A percentile compares a stretch with the other conserved stretches of the same genome.
Conservation (phyloP, 2,888 invertebrate species). For the Ashinkailepas kermadecensis region DNA sequence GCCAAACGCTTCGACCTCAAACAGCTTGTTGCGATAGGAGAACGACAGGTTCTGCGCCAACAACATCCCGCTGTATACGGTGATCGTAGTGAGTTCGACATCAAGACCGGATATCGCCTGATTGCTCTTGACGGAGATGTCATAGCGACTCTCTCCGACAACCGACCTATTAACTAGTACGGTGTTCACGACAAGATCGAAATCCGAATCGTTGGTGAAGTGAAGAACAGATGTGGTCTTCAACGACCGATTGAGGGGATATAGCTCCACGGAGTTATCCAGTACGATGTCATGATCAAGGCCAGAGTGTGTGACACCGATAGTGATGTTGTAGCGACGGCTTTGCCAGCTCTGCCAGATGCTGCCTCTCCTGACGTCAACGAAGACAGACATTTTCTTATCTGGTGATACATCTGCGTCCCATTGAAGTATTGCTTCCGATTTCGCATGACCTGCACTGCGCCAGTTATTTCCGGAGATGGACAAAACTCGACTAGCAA, state of each 20-base stretch:
- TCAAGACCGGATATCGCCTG: background rate
- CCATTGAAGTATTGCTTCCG: background rate
- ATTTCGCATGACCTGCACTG: background rate
- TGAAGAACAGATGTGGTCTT: background rate
- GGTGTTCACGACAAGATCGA: background rate
- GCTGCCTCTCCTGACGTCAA: background rate
- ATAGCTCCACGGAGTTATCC: background rate
- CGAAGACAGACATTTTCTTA: background rate
- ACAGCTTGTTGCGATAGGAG: background rate
- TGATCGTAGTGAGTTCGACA: background rate
- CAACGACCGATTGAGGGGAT: background rate
- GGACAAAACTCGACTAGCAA: background rate
- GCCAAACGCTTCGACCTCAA: background rate
- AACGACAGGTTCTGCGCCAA: background rate
- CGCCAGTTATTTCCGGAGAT: background rate
- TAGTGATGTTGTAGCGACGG: background rate
- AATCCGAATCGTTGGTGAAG: background rate
- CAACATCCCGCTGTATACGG: background rate
- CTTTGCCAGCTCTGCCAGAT: conserved; percentile 12
- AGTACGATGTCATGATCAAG: background rate
- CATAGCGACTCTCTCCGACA: background rate
- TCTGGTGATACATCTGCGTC: background rate
- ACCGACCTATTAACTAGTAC: background rate
- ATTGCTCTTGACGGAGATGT: background rate
- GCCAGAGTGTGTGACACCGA: background rate